These are phyloP conservation scores for Himantopus leucocephalus DNA, from an alignment of 2,113 vertebrate species.

Conservation along the genomic window DNA sequence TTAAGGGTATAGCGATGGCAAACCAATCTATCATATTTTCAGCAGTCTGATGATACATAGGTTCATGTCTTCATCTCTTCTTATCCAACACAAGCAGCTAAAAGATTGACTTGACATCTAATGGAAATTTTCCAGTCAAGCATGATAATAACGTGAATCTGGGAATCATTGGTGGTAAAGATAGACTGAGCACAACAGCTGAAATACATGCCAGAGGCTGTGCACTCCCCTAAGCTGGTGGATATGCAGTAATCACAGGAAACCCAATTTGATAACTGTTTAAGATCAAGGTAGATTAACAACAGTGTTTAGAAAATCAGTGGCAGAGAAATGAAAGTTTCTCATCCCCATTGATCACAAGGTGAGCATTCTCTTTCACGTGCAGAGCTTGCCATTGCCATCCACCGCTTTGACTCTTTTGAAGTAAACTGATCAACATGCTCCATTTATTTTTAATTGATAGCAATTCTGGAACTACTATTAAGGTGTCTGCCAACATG, in stretches of 20 bases:
- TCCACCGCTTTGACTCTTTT: neutral
- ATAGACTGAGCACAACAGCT: neutral
- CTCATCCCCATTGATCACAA: neutral
- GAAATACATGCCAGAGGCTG: neutral
- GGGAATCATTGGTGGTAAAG: neutral
- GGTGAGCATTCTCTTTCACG: neutral
- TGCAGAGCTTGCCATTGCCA: neutral
- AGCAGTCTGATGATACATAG: neutral
- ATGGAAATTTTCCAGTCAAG: neutral
- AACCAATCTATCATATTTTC: neutral
- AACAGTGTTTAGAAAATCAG: neutral
- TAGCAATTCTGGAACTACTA: neutral
- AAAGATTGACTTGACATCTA: neutral
- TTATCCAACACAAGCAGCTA: neutral
- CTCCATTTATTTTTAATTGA: neutral
- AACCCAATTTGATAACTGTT: neutral
- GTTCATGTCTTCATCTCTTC: neutral
- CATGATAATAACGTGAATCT: neutral
- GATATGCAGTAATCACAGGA: neutral
- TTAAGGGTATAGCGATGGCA: neutral
- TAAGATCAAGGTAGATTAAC: neutral
- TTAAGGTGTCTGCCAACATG: neutral
- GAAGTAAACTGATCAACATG: neutral
- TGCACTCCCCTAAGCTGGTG: neutral
- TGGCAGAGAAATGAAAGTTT: neutral